phyloP scores from a whole-genome alignment of 2,888 invertebrate species.

The Allophyes oxyacanthae region DNA sequence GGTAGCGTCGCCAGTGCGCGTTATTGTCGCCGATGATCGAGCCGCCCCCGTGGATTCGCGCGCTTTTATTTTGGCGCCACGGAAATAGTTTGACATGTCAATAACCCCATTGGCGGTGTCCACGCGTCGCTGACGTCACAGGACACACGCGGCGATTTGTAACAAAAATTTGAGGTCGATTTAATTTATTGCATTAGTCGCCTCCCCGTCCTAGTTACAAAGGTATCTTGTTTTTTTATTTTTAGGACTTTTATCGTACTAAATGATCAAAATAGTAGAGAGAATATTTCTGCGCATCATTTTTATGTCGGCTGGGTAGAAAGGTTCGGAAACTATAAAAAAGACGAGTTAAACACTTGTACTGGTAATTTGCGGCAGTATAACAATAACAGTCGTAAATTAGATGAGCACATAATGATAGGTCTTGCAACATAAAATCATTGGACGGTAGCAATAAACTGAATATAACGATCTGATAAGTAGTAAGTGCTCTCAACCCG shows the following conservation, averaged over 20 bases:
- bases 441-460: conserved; percentile 61
- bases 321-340: conserved; percentile 12
- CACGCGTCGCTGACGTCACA: conserved; percentile 82
- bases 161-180: conserved; percentile 83
- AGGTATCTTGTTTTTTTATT: conserved; percentile 68
- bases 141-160: conserved; percentile 77
- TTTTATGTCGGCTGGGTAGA: conserved; percentile 32
- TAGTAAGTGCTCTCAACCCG: conserved; percentile 56
- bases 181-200: conserved; percentile 81
- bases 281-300: conserved; percentile 43
- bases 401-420: conserved; percentile 47
- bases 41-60: conserved; percentile 75
- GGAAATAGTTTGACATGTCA: conserved; percentile 88
- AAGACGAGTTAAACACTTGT: conserved; percentile 4
- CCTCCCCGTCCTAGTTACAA: conserved; percentile 75
- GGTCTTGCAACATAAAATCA: conserved; percentile 48
- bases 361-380: conserved; percentile 5
- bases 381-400: conserved; percentile 37
- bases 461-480: conserved; percentile 63
- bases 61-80: conserved; percentile 87
- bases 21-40: conserved; percentile 52
- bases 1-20: conserved; percentile 59
- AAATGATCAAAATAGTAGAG: conserved; percentile 42
- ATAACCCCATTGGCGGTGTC: conserved; percentile 85
- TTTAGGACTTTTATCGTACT: conserved; percentile 57